Percentiles rank a stretch among this genome's conserved stretches.
These are phyloP conservation scores for Buphagus erythrorhynchus DNA, from an alignment of 2,797 vertebrate genomes.

Conservation along the genomic window DNA sequence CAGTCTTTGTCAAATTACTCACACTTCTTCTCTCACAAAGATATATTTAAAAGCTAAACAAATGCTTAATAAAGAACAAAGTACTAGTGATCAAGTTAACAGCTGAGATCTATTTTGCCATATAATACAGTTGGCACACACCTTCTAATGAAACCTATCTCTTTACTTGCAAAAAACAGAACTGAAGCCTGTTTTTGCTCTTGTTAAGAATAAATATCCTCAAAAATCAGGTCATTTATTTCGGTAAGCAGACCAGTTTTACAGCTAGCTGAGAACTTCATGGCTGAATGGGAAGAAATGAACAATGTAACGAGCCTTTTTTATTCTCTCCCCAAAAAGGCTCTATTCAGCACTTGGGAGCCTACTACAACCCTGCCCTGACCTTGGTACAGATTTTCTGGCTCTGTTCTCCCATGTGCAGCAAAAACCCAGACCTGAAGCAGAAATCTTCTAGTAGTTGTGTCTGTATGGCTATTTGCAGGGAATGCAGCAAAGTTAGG, in stretches of 20 bases:
- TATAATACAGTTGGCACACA: background rate
- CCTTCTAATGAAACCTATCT: background rate
- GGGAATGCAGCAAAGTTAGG: background rate
- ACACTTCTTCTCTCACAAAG: background rate
- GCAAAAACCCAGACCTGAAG: background rate
- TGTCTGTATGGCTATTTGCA: background rate
- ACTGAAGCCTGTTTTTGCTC: background rate
- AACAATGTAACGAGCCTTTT: background rate
- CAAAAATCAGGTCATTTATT: conserved; percentile 17
- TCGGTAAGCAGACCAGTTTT: background rate
- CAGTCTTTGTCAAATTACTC: background rate
- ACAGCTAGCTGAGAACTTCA: background rate
- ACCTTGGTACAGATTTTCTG: conserved; percentile 23
- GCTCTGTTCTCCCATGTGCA: background rate
- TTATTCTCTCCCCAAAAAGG: background rate
- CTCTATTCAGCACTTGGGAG: background rate
- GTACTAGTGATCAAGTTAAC: background rate
- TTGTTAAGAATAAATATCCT: background rate
- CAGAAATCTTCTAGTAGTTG: background rate
- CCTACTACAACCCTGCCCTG: background rate
- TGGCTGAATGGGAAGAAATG: background rate
- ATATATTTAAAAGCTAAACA: background rate
- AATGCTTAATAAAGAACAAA: background rate
- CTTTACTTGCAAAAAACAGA: background rate
- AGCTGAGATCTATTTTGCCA: background rate